phyloP scores from a whole-genome alignment of 2,888 invertebrate species.

The Megalurothrips usitatus region DNA sequence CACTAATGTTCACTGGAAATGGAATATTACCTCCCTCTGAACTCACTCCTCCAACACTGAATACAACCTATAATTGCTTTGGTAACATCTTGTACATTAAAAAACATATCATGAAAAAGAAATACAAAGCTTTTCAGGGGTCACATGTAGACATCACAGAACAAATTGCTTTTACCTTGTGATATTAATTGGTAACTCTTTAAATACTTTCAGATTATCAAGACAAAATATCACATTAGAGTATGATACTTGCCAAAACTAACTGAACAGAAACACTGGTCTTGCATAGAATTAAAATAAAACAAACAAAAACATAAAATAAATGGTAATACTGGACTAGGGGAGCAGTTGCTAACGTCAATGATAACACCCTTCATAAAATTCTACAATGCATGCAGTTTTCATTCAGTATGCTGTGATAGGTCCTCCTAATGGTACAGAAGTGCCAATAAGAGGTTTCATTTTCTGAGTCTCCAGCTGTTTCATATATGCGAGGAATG shows the following conservation, averaged over 20 bases:
- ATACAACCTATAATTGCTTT: too few relatives aligned
- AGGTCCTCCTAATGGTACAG: not conserved
- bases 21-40: too few relatives aligned
- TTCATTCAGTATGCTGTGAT: not conserved
- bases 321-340: conserved; percentile 6
- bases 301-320: not conserved
- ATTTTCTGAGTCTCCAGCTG: conserved; percentile 44
- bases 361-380: not conserved
- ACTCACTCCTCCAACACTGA: too few relatives aligned
- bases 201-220: too few relatives aligned
- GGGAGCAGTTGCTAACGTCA: not conserved
- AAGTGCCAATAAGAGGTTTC: not conserved
- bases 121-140: too few relatives aligned
- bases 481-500: conserved; percentile 73
- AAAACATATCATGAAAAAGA: too few relatives aligned
- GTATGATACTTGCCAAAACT: not conserved
- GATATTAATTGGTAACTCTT: too few relatives aligned
- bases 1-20: too few relatives aligned
- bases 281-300: not conserved
- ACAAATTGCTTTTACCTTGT: too few relatives aligned
- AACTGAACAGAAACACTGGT: not conserved
- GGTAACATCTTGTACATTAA: too few relatives aligned
- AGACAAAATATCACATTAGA: not conserved
- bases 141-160: too few relatives aligned
- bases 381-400: not conserved